Evolutionary conservation across 2,113 vertebrate genomes (phyloP).

Genomic region (Podocnemis expansa): DNA sequence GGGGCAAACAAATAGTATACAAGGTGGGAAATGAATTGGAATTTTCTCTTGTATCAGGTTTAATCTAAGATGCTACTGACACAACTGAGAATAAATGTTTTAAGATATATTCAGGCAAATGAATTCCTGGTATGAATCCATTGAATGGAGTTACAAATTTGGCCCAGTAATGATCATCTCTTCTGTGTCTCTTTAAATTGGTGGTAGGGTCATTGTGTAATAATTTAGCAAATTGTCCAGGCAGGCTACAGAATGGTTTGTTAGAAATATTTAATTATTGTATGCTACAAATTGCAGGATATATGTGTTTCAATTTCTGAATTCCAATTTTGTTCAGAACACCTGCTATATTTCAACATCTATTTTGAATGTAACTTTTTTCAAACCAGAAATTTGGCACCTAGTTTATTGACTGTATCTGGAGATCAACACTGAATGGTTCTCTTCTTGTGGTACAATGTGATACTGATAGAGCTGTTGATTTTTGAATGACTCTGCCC

Average conservation of each 20-base stretch:
- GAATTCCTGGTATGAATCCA: neutral
- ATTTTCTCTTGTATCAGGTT: neutral
- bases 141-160: neutral
- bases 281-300: neutral
- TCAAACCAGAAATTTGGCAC: neutral
- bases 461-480: neutral
- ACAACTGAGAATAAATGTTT: neutral
- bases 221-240: neutral
- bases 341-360: neutral
- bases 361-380: neutral
- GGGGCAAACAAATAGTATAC: neutral
- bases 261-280: neutral
- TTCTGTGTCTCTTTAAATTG: neutral
- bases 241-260: neutral
- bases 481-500: neutral
- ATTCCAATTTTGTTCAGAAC: neutral
- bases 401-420: neutral
- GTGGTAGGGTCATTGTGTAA: neutral
- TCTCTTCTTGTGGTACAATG: neutral
- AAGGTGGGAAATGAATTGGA: neutral
- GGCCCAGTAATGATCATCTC: neutral
- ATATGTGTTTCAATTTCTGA: neutral
- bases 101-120: neutral
- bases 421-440: neutral
- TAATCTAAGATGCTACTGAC: neutral